Conservation (phyloP, 2,797 vertebrate species). For the Sebastes melanostomus region DNA sequence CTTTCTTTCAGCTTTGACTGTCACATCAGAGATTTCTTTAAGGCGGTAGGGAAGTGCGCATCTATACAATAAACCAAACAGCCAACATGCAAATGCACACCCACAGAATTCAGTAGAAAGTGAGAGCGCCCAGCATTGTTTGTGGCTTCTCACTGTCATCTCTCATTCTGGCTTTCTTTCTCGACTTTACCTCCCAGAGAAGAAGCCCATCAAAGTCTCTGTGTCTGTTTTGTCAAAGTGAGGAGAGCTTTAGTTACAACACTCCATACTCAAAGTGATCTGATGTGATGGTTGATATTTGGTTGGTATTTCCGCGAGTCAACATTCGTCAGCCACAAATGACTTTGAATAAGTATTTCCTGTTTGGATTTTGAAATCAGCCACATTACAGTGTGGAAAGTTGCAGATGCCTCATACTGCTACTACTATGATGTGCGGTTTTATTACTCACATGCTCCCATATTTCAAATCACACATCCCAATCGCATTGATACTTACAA, state of each 20-base stretch:
- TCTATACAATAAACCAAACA: constrained; percentile 57
- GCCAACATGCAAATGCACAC: constrained; percentile 40
- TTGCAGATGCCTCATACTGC: constrained; percentile 48
- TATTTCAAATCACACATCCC: constrained; percentile 33
- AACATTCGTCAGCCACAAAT: constrained; percentile 8
- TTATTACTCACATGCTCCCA: constrained; percentile 48
- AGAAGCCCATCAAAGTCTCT: constrained; percentile 4
- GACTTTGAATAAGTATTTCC: constrained; percentile 15
- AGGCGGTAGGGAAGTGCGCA: constrained; percentile 34
- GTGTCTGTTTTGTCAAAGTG: background rate
- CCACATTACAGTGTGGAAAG: constrained; percentile 56
- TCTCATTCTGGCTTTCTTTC: constrained; percentile 49
- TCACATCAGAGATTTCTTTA: constrained; percentile 19
- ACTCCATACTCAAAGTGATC: background rate
- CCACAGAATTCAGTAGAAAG: constrained; percentile 73
- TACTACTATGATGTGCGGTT: constrained; percentile 41
- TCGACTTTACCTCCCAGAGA: constrained; percentile 13
- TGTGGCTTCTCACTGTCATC: constrained; percentile 64
- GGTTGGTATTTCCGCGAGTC: constrained; percentile 11
- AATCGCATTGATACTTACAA: background rate
- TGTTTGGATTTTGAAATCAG: constrained; percentile 31
- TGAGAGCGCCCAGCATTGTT: constrained; percentile 55
- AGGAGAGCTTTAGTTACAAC: constrained; percentile 7
- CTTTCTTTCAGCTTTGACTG: background rate
- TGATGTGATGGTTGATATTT: constrained; percentile 1